A percentile compares a stretch with the other conserved stretches of the same genome.
Conservation (phyloP, 2,888 invertebrate species). For the Crossocerus cetratus region DNA sequence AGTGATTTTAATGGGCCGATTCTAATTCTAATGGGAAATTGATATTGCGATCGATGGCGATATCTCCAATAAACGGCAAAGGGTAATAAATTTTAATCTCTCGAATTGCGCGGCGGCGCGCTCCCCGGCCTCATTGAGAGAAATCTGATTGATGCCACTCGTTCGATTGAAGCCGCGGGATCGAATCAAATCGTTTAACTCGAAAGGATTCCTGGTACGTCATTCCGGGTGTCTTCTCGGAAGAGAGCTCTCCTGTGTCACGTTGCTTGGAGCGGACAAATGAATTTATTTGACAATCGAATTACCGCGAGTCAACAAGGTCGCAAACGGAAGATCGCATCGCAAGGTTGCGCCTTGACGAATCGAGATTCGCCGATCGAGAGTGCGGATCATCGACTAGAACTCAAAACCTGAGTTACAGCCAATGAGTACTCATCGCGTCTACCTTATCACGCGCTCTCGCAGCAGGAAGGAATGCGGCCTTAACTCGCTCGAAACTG, state of each 20-base stretch:
- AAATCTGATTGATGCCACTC: conserved; percentile 16
- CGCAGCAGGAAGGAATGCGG: conserved; percentile 1
- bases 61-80: conserved; percentile 3
- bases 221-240: conserved; percentile 2
- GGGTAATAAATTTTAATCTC: background rate
- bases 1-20: too few relatives aligned
- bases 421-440: background rate
- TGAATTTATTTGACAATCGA: background rate
- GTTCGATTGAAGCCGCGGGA: conserved; percentile 20
- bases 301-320: background rate
- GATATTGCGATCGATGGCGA: background rate
- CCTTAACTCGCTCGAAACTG: conserved; percentile 27
- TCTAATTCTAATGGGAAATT: background rate
- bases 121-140: background rate
- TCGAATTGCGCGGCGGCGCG: background rate
- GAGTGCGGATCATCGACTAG: too few relatives aligned
- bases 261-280: background rate
- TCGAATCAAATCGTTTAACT: conserved; percentile 12
- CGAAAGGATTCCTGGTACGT: conserved; percentile 2
- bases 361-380: too few relatives aligned
- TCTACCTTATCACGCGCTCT: conserved; percentile 24
- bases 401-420: too few relatives aligned
- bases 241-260: conserved; percentile 8
- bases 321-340: background rate
- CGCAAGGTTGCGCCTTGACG: too few relatives aligned